Evolutionary conservation across 2,797 vertebrate genomes (phyloP), one percentile per base, ranked within the genome.

Genomic region (Ctenochaetus hawaiiensis): DNA sequence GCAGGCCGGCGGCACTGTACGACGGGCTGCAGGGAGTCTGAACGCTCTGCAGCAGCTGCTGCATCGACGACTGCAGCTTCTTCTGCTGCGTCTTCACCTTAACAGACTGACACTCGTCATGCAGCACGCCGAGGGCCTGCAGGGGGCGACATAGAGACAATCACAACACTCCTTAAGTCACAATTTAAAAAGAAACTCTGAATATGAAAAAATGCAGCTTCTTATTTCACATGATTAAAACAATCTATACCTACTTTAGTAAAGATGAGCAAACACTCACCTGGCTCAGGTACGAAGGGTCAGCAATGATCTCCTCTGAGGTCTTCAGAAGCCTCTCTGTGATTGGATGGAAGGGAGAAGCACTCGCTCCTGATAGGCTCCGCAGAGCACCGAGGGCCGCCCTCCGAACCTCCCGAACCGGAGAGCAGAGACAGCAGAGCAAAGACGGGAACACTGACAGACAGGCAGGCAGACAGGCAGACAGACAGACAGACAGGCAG

Each of bases 251-350:
- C n/a, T n/a, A n/a, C n/a, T n/a, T n/a, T n/a, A n/a, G n/a, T 37
- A 4, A 37, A 8, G 4, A 37, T 37, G 4, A 37, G 8, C 37
- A 4, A 8, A 8, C 8, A 8, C 18, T 85, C 64, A 99, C 98
- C 94, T 96, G 96, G 80, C 86, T 89, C 73, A 98, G 61, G 14
- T 97, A 97, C 0, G 91, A 75, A 9, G 94, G 91, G 80, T 99
- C 98, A 8, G 97, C 96, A 6, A 95, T 23, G 64, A 99, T 93
- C 89, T 99, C 98, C 78, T 99, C 98, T 0, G 92, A 85, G 44
- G 93, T 96, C 78, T 90, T 91, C 56, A 96, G 90, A 53, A 99
- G 83, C 60, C 85, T 91, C 80, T 95, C 92, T 69, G 95, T 87
- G 69, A 99, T 51, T 67, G 94, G 94, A 68, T 92, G 86, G 87